These are phyloP conservation scores for Calidris pygmaea DNA, from an alignment of 2,113 vertebrate species.

Conservation along the genomic window DNA sequence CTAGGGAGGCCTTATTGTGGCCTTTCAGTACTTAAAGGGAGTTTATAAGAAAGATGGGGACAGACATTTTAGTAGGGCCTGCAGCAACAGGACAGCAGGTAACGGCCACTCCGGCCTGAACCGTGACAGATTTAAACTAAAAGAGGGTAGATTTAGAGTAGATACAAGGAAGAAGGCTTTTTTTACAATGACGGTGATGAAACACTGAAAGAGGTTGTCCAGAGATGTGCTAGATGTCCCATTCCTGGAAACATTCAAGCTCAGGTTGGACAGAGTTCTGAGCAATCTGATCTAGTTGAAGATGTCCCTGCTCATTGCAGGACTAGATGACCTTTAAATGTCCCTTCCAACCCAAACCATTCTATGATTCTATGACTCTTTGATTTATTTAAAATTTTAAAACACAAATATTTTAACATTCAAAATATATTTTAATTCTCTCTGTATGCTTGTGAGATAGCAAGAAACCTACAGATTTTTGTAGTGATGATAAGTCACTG, in stretches of 20 bases:
- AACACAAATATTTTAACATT: not conserved
- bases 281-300: not conserved
- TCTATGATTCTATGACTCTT: not conserved
- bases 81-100: accelerated
- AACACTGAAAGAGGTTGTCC: not conserved
- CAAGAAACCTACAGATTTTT: not conserved
- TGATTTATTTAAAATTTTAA: not conserved
- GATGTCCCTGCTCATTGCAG: not conserved
- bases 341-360: not conserved
- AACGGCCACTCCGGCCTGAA: not conserved
- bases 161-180: not conserved
- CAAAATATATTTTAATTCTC: not conserved
- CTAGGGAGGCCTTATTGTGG: accelerated
- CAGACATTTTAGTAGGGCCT: not conserved
- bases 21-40: not conserved
- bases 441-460: not conserved
- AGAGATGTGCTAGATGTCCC: not conserved
- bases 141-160: accelerated
- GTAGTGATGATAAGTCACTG: not conserved
- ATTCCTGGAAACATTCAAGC: not conserved
- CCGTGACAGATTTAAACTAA: not conserved
- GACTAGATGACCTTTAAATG: not conserved
- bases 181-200: not conserved
- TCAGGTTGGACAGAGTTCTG: not conserved
- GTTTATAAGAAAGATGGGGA: not conserved